Percentiles rank a stretch among this genome's conserved stretches.
phyloP scores from a whole-genome alignment of 2,113 vertebrate genomes.

The Rhombomys opimus region DNA sequence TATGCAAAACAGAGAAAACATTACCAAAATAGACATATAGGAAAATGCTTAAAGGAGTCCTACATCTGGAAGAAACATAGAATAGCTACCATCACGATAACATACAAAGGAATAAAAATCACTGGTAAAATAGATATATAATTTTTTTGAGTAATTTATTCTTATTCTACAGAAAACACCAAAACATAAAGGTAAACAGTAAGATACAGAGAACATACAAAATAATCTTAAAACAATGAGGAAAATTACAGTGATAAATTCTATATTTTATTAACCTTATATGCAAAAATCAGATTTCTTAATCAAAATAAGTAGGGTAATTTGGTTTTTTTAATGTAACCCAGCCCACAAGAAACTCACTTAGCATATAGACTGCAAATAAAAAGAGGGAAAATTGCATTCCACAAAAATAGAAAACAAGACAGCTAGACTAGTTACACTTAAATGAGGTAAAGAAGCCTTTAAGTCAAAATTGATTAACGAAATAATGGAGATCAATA shows the following conservation, averaged over 20 bases:
- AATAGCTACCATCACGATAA: background rate
- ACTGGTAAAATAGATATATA: background rate
- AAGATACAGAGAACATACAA: background rate
- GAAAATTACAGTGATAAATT: background rate
- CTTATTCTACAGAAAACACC: background rate
- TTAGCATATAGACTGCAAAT: background rate
- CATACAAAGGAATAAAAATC: background rate
- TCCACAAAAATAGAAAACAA: background rate
- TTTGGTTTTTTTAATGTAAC: background rate
- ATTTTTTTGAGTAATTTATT: background rate
- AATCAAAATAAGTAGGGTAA: background rate
- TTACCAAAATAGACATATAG: background rate
- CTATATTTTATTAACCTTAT: background rate
- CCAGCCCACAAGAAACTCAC: background rate
- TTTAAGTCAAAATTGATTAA: background rate
- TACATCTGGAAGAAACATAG: background rate
- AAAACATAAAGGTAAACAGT: background rate
- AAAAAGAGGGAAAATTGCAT: background rate
- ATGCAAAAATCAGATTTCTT: background rate
- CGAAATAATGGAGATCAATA: background rate
- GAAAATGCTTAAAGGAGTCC: background rate
- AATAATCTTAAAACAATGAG: background rate
- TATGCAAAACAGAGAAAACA: background rate
- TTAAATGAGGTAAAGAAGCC: background rate
- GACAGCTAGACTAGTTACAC: background rate